These are phyloP conservation scores for Acrocephalus arundinaceus DNA, from an alignment of 2,113 vertebrate genomes.

Conservation along the genomic window DNA sequence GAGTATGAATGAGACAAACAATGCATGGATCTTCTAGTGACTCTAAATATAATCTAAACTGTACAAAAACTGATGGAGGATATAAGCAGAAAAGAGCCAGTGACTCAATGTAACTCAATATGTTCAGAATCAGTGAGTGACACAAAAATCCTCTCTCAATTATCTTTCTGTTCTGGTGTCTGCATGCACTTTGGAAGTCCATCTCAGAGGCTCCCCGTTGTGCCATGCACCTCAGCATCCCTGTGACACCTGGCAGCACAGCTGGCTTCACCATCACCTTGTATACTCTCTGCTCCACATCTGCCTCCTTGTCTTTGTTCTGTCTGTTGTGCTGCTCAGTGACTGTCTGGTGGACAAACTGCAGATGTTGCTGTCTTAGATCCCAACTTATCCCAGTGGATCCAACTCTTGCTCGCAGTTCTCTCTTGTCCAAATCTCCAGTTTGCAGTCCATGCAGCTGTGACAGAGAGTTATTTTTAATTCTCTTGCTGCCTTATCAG, in stretches of 20 bases:
- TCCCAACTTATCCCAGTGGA: neutral
- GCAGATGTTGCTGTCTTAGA: neutral
- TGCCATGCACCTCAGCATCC: neutral
- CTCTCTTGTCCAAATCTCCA: neutral
- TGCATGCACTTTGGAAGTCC: neutral
- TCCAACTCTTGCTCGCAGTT: neutral
- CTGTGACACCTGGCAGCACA: neutral
- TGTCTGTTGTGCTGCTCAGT: neutral
- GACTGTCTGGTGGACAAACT: neutral
- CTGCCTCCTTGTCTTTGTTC: neutral
- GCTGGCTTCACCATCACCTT: neutral
- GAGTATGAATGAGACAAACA: neutral
- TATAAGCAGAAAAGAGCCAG: neutral
- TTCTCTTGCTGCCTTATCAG: neutral
- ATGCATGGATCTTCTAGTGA: neutral
- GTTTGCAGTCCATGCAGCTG: neutral
- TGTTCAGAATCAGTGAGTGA: neutral
- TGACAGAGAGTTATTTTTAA: neutral
- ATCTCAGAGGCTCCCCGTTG: neutral
- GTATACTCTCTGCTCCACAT: neutral
- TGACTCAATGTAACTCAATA: neutral
- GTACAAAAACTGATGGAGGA: neutral
- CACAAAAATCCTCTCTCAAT: neutral
- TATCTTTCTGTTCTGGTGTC: neutral
- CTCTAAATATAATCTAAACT: neutral